These are phyloP conservation scores for Mastacembelus armatus DNA, from an alignment of 2,797 vertebrate species.

Conservation along the genomic window DNA sequence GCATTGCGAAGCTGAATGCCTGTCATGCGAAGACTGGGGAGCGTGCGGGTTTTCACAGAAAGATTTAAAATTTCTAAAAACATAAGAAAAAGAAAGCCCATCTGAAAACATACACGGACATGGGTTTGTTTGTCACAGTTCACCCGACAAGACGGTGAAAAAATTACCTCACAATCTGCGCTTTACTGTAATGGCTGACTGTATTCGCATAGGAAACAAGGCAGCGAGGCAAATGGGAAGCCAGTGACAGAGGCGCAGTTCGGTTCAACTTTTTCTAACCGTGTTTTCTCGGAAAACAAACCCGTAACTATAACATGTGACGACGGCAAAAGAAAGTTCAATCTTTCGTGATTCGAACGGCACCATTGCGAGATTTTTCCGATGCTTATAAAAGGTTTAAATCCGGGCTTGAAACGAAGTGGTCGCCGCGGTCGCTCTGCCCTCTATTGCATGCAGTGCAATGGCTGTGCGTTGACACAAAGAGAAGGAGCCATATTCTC, in stretches of 20 bases:
- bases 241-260: conserved; percentile 88
- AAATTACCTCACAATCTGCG: conserved; percentile 86
- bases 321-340: conserved; percentile 74
- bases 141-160: conserved; percentile 51
- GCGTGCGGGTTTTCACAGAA: conserved; percentile 48
- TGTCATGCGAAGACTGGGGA: conserved; percentile 78
- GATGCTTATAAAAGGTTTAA: conserved; percentile 50
- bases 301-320: conserved; percentile 54
- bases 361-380: conserved; percentile 63
- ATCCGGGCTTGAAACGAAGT: conserved; percentile 69
- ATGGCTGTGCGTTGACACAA: conserved; percentile 91
- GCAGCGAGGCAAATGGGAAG: conserved; percentile 85
- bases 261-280: conserved; percentile 90
- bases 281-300: conserved; percentile 73
- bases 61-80: conserved; percentile 56
- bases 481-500: conserved; percentile 97
- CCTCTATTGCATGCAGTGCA: conserved; percentile 87
- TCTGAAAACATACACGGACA: not conserved
- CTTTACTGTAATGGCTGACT: conserved; percentile 98
- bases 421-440: conserved; percentile 84
- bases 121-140: conserved; percentile 46
- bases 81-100: conserved; percentile 65
- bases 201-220: conserved; percentile 92
- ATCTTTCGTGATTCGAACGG: conserved; percentile 65
- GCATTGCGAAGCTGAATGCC: conserved; percentile 79